These are phyloP conservation scores for Spodoptera littoralis DNA, from an alignment of 2,888 invertebrate species.

Conservation along the genomic window DNA sequence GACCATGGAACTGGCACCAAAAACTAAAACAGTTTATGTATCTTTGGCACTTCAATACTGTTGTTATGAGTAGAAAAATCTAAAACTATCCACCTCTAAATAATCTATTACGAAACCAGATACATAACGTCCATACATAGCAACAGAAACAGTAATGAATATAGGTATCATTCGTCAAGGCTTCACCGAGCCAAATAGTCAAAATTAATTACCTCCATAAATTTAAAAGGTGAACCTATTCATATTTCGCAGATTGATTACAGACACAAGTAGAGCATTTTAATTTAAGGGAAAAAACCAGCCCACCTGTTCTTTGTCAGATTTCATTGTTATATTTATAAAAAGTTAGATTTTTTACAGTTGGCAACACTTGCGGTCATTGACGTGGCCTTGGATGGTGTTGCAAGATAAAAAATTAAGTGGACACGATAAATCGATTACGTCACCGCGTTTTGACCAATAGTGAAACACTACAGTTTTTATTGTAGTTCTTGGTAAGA, in stretches of 20 bases:
- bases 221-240: slow-evolving; percentile 46
- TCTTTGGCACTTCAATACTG: too few relatives aligned
- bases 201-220: slow-evolving; percentile 43
- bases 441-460: slow-evolving; percentile 61
- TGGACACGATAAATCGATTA: slow-evolving; percentile 71
- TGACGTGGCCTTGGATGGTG: slow-evolving; percentile 75
- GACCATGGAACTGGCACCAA: too few relatives aligned
- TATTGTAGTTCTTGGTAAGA: slow-evolving; percentile 31
- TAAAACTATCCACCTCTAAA: too few relatives aligned
- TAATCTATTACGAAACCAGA: too few relatives aligned
- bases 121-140: too few relatives aligned
- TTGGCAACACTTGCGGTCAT: slow-evolving; percentile 71
- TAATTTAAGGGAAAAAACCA: slow-evolving; percentile 55
- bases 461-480: slow-evolving; percentile 36
- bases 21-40: too few relatives aligned
- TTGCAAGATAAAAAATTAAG: slow-evolving; percentile 71
- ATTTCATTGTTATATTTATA: slow-evolving; percentile 65
- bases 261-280: slow-evolving; percentile 50
- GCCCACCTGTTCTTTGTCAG: slow-evolving; percentile 63
- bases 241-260: slow-evolving; percentile 60
- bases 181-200: slow-evolving; percentile 28
- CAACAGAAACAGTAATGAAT: neutral
- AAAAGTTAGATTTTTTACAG: slow-evolving; percentile 64
- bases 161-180: slow-evolving; percentile 26
- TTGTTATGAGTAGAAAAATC: too few relatives aligned